Conservation (phyloP, 1,140 invertebrate species). For the Pseudobourletiella spinata region DNA sequence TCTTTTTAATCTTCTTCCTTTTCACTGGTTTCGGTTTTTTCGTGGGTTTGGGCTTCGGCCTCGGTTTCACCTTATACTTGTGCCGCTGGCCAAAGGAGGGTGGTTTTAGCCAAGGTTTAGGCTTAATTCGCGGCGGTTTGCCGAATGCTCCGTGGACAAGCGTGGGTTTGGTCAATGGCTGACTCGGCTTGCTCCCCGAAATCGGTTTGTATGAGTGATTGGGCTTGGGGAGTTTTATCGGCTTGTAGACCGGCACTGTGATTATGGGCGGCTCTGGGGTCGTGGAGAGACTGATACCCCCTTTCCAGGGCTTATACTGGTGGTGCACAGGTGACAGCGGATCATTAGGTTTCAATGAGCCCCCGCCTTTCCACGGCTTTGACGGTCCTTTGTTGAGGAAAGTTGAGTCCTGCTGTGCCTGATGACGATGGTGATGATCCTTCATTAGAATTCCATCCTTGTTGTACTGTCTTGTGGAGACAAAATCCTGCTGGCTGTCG, state of each 20-base stretch:
- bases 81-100: neutral
- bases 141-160: neutral
- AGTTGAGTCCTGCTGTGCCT: neutral
- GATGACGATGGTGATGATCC: too few relatives aligned
- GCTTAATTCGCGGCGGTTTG: conserved; percentile 8
- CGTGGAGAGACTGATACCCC: neutral
- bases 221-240: neutral
- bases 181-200: neutral
- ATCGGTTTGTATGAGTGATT: neutral
- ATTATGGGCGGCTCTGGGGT: neutral
- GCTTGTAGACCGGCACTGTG: neutral
- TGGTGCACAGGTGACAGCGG: neutral
- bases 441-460: neutral
- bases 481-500: neutral
- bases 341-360: neutral
- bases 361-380: neutral
- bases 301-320: conserved; percentile 1
- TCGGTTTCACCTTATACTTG: conserved; percentile 11
- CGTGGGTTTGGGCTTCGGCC: conserved; percentile 2
- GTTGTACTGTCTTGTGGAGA: neutral
- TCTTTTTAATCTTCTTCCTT: conserved; percentile 12
- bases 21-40: conserved; percentile 1
- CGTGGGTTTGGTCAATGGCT: neutral
- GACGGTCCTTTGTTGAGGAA: neutral
- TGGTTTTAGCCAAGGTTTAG: conserved; percentile 3